Percentiles rank a stretch among this genome's conserved stretches.
Conservation (phyloP, 2,888 invertebrate species). For the Ormyrus thymus region DNA sequence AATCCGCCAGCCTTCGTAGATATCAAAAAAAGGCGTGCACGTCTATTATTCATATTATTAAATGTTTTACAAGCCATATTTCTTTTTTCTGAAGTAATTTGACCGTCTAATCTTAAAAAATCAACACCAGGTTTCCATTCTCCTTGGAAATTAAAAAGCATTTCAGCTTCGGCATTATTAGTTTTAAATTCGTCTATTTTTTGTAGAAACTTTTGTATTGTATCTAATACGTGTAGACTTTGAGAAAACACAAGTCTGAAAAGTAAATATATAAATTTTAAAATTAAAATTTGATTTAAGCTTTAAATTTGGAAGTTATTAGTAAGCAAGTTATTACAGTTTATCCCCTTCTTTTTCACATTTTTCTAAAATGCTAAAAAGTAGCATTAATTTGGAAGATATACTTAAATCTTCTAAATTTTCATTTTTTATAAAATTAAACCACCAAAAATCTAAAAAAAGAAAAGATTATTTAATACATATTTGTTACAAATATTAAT, state of each 20-base stretch:
- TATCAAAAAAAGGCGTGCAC: constrained; percentile 44
- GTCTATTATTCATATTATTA: constrained; percentile 43
- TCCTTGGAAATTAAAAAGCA: constrained; percentile 34
- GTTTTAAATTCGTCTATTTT: not conserved
- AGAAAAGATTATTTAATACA: not conserved
- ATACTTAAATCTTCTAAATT: constrained; percentile 84
- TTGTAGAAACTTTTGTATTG: constrained; percentile 43
- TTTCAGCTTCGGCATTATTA: not conserved
- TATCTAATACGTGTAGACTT: constrained; percentile 30
- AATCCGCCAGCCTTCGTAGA: constrained; percentile 80
- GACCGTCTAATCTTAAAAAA: constrained; percentile 45
- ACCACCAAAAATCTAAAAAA: constrained; percentile 82
- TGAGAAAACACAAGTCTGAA: constrained; percentile 51
- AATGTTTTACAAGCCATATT: constrained; percentile 27
- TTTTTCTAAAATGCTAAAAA: constrained; percentile 89
- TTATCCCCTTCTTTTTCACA: constrained; percentile 96
- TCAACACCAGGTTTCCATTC: constrained; percentile 40
- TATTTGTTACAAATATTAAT: not conserved
- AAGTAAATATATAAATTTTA: constrained; percentile 6
- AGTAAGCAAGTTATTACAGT: constrained; percentile 78
- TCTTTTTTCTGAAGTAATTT: constrained; percentile 1
- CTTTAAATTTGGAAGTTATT: constrained; percentile 1
- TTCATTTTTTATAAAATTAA: constrained; percentile 82
- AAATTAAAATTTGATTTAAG: not conserved
- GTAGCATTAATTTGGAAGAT: constrained; percentile 85